These are phyloP conservation scores for Apostichopus japonicus DNA, from an alignment of 35 echinoderm and acorn worm genomes.

Conservation along the genomic window DNA sequence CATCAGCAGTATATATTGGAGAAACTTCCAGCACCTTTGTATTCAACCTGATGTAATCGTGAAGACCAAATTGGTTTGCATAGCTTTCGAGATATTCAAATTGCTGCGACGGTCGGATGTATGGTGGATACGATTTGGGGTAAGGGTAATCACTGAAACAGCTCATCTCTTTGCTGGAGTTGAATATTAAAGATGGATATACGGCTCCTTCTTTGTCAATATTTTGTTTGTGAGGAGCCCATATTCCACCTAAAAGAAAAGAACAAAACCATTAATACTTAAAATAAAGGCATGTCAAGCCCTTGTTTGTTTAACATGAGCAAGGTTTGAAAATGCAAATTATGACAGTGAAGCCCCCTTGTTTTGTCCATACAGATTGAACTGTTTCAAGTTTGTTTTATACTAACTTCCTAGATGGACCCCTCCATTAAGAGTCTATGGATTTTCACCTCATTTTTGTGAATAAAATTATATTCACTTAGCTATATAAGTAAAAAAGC, in stretches of 20 bases:
- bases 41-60: constrained; percentile 67
- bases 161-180: constrained; percentile 81
- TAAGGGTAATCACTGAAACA: constrained; percentile 89
- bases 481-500: too few species aligned
- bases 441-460: not conserved
- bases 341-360: not conserved
- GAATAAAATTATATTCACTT: too few species aligned
- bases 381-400: not conserved
- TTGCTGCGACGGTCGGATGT: constrained; percentile 42
- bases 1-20: not conserved
- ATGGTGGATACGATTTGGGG: constrained; percentile 74
- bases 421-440: not conserved
- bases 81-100: constrained; percentile 70
- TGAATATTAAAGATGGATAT: constrained; percentile 65
- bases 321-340: not conserved
- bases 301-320: not conserved
- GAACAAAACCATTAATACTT: not conserved
- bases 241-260: constrained; percentile 71
- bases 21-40: constrained; percentile 53
- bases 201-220: constrained; percentile 26
- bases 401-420: not conserved
- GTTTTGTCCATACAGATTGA: not conserved
- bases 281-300: not conserved
- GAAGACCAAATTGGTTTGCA: constrained; percentile 74
- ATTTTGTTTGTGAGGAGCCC: constrained; percentile 34